phyloP scores from a whole-genome alignment of 2,888 invertebrate species.

The Cantharis rufa region DNA sequence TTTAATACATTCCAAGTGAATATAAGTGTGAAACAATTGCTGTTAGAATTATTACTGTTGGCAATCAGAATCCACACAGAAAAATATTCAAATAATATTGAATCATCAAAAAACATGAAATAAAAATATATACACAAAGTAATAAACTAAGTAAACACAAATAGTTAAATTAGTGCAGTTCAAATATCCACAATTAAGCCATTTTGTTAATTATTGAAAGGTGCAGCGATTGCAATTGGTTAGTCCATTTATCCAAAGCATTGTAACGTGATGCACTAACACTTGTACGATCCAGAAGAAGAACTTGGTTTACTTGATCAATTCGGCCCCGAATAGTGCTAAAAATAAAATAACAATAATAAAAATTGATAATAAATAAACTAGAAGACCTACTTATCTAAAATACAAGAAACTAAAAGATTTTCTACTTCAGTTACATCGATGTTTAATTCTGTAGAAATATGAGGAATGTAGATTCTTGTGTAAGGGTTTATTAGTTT shows the following conservation, averaged over 20 bases:
- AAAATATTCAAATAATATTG: not conserved
- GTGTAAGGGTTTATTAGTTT: slow-evolving; percentile 98
- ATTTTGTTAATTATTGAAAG: slow-evolving; percentile 92
- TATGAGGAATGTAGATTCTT: slow-evolving; percentile 95
- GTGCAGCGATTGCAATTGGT: slow-evolving; percentile 86
- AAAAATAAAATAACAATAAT: slow-evolving; percentile 37
- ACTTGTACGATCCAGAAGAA: slow-evolving; percentile 82
- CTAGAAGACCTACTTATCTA: slow-evolving; percentile 81
- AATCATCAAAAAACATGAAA: not conserved
- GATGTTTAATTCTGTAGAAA: slow-evolving; percentile 92
- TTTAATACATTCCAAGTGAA: not conserved
- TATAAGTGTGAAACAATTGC: not conserved
- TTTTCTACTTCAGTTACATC: slow-evolving; percentile 95
- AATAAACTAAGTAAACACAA: not conserved
- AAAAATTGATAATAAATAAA: not conserved
- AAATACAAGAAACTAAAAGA: slow-evolving; percentile 94
- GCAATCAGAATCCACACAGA: not conserved
- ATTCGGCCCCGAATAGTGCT: slow-evolving; percentile 86
- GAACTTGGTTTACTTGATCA: slow-evolving; percentile 92
- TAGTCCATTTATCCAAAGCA: slow-evolving; percentile 95
- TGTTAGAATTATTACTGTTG: not conserved
- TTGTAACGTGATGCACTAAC: slow-evolving; percentile 85
- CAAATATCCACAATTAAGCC: slow-evolving; percentile 46
- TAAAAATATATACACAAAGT: not conserved
- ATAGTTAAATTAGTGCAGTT: not conserved